These are phyloP conservation scores for Bubalus kerabau DNA, from an alignment of 2,113 vertebrate species.

Conservation along the genomic window DNA sequence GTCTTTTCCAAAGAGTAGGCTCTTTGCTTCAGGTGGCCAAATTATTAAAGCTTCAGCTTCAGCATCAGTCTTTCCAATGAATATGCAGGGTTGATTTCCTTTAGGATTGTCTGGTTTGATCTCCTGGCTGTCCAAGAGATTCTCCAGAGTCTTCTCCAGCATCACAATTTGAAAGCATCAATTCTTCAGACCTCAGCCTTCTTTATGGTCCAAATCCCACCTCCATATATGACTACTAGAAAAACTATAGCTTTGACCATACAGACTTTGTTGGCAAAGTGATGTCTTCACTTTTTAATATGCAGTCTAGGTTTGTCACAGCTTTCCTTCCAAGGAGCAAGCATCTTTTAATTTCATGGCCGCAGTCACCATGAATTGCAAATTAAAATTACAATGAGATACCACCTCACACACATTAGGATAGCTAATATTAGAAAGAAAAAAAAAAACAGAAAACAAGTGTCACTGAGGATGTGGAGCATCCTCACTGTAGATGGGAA, in stretches of 20 bases:
- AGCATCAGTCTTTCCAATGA: not conserved
- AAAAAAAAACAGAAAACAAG: not conserved
- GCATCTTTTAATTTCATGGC: not conserved
- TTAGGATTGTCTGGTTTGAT: not conserved
- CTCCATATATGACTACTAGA: not conserved
- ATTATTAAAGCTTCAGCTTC: not conserved
- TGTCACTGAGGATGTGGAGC: not conserved
- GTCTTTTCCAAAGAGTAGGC: not conserved
- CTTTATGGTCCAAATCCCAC: not conserved
- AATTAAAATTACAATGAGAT: not conserved
- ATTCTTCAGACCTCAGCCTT: not conserved
- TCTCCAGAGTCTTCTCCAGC: not conserved
- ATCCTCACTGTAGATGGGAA: not conserved
- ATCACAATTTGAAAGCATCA: not conserved
- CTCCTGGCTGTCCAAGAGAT: not conserved
- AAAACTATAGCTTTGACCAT: not conserved
- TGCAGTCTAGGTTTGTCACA: not conserved
- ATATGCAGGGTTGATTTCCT: not conserved
- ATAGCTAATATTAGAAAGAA: not conserved
- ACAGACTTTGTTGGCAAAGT: not conserved
- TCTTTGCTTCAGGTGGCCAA: not conserved
- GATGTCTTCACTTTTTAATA: not conserved
- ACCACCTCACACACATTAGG: not conserved
- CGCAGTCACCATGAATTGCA: not conserved
- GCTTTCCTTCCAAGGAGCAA: not conserved